phyloP scores from a whole-genome alignment of 2,888 invertebrate species.

The Alsophila aescularia region DNA sequence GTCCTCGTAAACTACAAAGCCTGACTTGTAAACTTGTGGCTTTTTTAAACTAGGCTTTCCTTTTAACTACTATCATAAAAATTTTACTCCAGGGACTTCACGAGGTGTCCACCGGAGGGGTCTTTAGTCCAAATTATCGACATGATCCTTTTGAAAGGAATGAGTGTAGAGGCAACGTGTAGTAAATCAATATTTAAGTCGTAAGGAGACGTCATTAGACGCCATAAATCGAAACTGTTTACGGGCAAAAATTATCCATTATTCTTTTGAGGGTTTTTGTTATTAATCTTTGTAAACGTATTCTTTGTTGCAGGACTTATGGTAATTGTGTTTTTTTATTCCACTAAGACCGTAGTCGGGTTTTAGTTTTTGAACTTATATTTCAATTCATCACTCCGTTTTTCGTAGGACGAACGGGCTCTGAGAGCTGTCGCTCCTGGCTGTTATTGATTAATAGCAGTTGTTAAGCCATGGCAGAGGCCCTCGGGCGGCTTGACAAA shows the following conservation, averaged over 20 bases:
- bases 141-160: conserved; percentile 1
- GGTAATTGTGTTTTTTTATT: no score
- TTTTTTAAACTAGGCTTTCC: neutral
- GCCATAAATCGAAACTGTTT: neutral
- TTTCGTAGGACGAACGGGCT: no score
- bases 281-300: no score
- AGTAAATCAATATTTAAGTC: neutral
- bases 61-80: conserved; percentile 14
- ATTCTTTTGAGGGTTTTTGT: no score
- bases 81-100: neutral
- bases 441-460: no score
- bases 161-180: neutral
- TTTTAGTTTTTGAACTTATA: no score
- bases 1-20: neutral
- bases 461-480: no score
- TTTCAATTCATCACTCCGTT: no score
- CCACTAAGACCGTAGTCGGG: no score
- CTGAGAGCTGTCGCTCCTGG: no score
- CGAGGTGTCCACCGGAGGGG: conserved; percentile 3
- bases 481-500: no score
- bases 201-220: neutral
- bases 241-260: neutral
- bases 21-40: neutral
- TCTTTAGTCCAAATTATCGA: conserved; percentile 8
- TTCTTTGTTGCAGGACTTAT: no score